These are phyloP conservation scores for Cydia fagiglandana DNA, from an alignment of 1,140 invertebrate species.

Conservation along the genomic window DNA sequence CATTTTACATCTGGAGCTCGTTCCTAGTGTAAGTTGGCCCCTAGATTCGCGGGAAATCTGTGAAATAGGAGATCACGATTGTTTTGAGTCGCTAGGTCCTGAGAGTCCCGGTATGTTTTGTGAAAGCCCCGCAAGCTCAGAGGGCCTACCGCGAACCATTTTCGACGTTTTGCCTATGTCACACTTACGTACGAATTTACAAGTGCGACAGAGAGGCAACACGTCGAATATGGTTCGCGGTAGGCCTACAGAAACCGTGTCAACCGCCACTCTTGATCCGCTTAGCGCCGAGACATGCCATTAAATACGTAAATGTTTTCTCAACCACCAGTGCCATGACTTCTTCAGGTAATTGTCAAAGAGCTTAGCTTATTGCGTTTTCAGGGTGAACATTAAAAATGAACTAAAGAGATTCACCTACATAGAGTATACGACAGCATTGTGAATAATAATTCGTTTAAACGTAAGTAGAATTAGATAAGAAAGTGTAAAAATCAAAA, in stretches of 20 bases:
- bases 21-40: neutral
- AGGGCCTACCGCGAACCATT: too few species aligned
- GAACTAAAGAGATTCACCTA: neutral
- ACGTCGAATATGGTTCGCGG: too few species aligned
- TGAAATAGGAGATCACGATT: too few species aligned
- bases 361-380: neutral
- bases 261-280: slow-evolving; percentile 1
- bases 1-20: neutral
- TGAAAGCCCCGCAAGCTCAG: neutral
- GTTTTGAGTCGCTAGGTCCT: too few species aligned
- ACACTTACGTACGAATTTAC: too few species aligned
- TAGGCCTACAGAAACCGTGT: neutral
- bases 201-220: too few species aligned
- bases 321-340: neutral
- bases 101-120: neutral
- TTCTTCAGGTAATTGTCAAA: neutral
- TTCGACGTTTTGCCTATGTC: too few species aligned
- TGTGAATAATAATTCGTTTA: too few species aligned
- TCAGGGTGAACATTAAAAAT: neutral
- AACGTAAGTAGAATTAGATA: too few species aligned
- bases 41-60: neutral
- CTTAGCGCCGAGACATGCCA: neutral
- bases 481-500: too few species aligned
- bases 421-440: too few species aligned
- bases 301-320: slow-evolving; percentile 26